phyloP scores from a whole-genome alignment of 2,113 vertebrate species.

The Pleuronectes platessa region DNA sequence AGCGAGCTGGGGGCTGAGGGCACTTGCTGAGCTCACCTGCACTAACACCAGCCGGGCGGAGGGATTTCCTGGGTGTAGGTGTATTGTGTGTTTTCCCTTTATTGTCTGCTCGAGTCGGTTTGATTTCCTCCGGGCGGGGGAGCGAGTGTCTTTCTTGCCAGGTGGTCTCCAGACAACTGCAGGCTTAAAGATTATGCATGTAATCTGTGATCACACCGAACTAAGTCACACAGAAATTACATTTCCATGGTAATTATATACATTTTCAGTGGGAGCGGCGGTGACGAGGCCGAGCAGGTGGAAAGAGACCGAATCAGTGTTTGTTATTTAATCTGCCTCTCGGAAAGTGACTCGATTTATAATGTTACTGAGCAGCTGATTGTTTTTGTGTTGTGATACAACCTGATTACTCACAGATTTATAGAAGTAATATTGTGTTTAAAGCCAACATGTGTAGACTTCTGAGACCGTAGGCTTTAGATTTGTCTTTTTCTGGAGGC shows the following conservation, averaged over 20 bases:
- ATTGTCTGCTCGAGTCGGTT: slow-evolving; percentile 33
- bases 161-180: slow-evolving; percentile 32
- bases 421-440: not conserved
- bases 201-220: slow-evolving; percentile 36
- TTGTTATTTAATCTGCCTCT: not conserved
- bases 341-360: not conserved
- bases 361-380: too few species aligned
- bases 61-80: slow-evolving; percentile 30
- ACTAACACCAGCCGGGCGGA: not conserved
- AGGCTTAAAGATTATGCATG: slow-evolving; percentile 38
- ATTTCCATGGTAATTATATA: slow-evolving; percentile 6
- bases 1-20: not conserved
- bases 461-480: too few species aligned
- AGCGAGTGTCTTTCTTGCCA: slow-evolving; percentile 22
- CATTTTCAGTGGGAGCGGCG: not conserved
- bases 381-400: not conserved
- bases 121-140: slow-evolving; percentile 32
- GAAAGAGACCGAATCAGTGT: not conserved
- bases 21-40: slow-evolving; percentile 33
- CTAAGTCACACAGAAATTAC: slow-evolving; percentile 5
- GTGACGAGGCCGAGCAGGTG: not conserved
- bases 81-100: slow-evolving; percentile 36
- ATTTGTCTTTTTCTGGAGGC: too few species aligned
- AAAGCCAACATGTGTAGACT: too few species aligned
- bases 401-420: not conserved